Percentiles rank a stretch among this genome's conserved stretches.
phyloP scores from a whole-genome alignment of 2,888 invertebrate genomes.

The Sminthurinus aureus region DNA sequence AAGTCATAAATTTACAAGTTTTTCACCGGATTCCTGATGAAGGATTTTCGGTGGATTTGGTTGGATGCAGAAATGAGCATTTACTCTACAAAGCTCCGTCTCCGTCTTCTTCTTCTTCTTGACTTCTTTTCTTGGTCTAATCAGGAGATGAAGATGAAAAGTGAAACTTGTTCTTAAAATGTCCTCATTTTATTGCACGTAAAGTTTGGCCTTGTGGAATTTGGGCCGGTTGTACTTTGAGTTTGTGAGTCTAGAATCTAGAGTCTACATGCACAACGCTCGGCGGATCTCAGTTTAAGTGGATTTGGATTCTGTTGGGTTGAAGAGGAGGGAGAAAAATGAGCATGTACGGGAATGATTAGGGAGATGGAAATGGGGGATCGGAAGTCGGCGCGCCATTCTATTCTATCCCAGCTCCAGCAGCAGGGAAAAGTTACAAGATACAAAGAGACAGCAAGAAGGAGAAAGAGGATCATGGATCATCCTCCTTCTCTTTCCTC shows the following conservation, averaged over 20 bases:
- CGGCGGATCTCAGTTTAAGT: no score
- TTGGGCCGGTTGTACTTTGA: no score
- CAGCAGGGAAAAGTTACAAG: not conserved
- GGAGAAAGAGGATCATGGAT: not conserved
- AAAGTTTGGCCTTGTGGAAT: not conserved
- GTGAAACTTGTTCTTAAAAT: not conserved
- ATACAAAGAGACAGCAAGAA: not conserved
- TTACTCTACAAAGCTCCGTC: not conserved
- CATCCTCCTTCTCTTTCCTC: not conserved
- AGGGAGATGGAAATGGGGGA: no score
- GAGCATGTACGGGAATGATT: no score
- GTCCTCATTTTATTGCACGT: not conserved
- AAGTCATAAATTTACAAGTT: not conserved
- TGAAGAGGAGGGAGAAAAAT: no score
- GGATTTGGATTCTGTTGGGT: no score
- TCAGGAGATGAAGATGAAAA: not conserved
- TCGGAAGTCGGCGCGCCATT: no score
- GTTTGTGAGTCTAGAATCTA: no score
- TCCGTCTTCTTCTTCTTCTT: not conserved
- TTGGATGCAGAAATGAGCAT: not conserved
- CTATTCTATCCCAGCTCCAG: no score
- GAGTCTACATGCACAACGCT: no score
- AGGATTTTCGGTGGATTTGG: not conserved
- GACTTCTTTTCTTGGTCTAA: not conserved
- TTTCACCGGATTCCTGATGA: not conserved